phyloP scores from a whole-genome alignment of 2,113 vertebrate species.

The Oncorhynchus tshawytscha region DNA sequence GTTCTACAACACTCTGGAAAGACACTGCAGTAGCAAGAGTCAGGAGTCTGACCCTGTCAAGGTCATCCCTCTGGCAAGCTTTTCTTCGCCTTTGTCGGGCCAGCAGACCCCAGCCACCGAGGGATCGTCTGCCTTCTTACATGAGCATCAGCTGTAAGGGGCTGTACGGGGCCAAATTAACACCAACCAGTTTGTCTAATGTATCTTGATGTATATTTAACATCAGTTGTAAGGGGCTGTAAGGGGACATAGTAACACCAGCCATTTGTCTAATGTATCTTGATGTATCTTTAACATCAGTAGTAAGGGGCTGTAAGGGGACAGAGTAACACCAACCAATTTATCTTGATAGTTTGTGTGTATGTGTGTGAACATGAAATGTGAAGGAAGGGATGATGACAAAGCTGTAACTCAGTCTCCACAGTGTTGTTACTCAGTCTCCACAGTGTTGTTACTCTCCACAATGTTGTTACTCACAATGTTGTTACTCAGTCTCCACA shows the following conservation, averaged over 20 bases:
- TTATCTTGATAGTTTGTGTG: conserved; percentile 37
- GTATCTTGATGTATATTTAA: not conserved
- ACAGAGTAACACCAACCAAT: conserved; percentile 34
- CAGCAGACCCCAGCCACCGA: conserved; percentile 68
- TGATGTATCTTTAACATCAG: conserved; percentile 67
- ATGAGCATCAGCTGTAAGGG: conserved; percentile 87
- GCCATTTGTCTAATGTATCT: conserved; percentile 19
- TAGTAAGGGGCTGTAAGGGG: conserved; percentile 64
- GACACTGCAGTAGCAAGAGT: conserved; percentile 79
- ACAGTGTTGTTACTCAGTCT: no score
- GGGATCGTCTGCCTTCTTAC: conserved; percentile 70
- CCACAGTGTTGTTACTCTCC: conserved; percentile 10
- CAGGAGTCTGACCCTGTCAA: conserved; percentile 80
- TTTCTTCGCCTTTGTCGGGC: conserved; percentile 68
- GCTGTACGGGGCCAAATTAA: conserved; percentile 13
- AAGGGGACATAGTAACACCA: conserved; percentile 26
- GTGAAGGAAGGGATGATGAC: conserved; percentile 43
- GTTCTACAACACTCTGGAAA: conserved; percentile 90
- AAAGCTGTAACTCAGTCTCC: not conserved
- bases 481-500: conserved; percentile 23
- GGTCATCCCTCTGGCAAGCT: conserved; percentile 89
- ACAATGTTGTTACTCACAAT: not conserved
- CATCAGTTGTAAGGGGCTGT: conserved; percentile 79
- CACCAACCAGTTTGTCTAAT: conserved; percentile 30
- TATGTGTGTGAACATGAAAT: conserved; percentile 20